Conservation (phyloP, 2,113 vertebrate species). For the Dissostichus mawsoni region DNA sequence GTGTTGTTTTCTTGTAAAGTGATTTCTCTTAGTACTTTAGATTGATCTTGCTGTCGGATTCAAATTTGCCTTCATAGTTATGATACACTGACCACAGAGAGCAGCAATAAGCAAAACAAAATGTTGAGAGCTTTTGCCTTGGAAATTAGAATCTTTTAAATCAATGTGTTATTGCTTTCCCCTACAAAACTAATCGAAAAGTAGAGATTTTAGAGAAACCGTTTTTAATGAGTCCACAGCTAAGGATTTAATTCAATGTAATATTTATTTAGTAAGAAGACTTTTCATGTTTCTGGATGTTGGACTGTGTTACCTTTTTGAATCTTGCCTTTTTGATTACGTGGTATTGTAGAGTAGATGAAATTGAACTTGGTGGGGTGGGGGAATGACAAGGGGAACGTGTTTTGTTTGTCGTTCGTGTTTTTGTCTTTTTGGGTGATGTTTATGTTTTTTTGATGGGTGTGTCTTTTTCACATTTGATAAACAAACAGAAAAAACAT, state of each 20-base stretch:
- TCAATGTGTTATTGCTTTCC: constrained; percentile 88
- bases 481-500: constrained; percentile 86
- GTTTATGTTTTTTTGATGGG: constrained; percentile 81
- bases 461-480: constrained; percentile 84
- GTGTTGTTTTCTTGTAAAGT: constrained; percentile 87
- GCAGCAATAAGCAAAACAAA: constrained; percentile 85
- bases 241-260: constrained; percentile 89
- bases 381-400: constrained; percentile 39
- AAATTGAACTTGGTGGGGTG: constrained; percentile 72
- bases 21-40: constrained; percentile 87
- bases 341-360: constrained; percentile 89
- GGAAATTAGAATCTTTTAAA: constrained; percentile 91
- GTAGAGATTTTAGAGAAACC: constrained; percentile 63
- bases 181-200: constrained; percentile 63
- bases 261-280: constrained; percentile 90
- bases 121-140: constrained; percentile 90
- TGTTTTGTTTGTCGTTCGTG: constrained; percentile 36
- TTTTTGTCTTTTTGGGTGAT: constrained; percentile 66
- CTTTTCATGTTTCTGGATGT: constrained; percentile 89
- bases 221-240: constrained; percentile 90
- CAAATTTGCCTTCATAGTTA: constrained; percentile 98
- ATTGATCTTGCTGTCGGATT: constrained; percentile 87
- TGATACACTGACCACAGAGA: constrained; percentile 84
- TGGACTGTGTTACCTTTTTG: constrained; percentile 91
- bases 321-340: constrained; percentile 89